phyloP scores from a whole-genome alignment of 2,888 invertebrate species.

The Geotrupes spiniger region DNA sequence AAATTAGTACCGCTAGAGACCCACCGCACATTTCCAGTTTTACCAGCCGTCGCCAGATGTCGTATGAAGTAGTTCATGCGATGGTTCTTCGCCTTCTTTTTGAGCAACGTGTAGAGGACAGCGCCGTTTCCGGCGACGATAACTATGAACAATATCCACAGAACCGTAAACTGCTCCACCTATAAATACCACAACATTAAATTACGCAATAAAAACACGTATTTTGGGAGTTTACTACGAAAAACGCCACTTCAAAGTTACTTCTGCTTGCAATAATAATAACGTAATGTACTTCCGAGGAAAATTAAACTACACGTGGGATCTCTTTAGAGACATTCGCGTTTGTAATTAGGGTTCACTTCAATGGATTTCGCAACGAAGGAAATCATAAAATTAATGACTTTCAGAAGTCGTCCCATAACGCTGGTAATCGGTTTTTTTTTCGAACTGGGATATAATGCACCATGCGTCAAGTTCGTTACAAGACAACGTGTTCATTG shows the following conservation, averaged over 20 bases:
- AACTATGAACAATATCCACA: conserved; percentile 79
- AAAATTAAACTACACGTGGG: too few species aligned
- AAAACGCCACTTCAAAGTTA: conserved; percentile 4
- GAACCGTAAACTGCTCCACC: conserved; percentile 83
- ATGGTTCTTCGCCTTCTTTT: conserved; percentile 82
- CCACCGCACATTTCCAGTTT: conserved; percentile 26
- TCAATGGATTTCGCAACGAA: too few species aligned
- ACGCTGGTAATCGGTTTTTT: too few species aligned
- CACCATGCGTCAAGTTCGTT: too few species aligned
- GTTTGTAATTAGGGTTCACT: too few species aligned
- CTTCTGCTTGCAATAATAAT: conserved; percentile 4
- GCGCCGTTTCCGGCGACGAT: conserved; percentile 86
- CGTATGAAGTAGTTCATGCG: conserved; percentile 96
- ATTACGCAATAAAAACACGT: background rate
- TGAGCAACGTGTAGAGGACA: conserved; percentile 79
- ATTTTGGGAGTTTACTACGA: background rate
- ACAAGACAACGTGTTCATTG: too few species aligned
- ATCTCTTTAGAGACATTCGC: too few species aligned
- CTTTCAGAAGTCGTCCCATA: too few species aligned
- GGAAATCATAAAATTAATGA: too few species aligned
- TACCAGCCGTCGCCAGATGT: conserved; percentile 89
- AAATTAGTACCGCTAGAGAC: background rate
- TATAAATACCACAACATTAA: conserved; percentile 52
- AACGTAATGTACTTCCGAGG: background rate
- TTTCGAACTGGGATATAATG: too few species aligned